Evolutionary conservation across 64 coral and sea anemone genomes (phyloP).

Genomic region (Montipora efflorescens): DNA sequence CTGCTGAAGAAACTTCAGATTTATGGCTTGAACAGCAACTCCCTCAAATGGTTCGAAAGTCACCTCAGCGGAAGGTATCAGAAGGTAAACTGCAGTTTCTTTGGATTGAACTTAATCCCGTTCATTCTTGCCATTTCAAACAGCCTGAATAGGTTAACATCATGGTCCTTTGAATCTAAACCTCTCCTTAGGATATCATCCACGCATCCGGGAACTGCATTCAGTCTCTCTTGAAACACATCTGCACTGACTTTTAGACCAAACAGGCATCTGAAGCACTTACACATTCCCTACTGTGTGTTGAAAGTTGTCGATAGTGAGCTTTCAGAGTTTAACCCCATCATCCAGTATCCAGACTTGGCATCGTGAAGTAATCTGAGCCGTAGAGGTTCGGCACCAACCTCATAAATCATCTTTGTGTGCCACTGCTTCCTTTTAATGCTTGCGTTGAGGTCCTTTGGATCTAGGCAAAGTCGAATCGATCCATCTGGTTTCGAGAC

Average conservation of each 20-base stretch:
- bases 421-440: slow-evolving; percentile 12
- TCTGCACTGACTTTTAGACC: neutral
- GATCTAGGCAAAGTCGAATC: slow-evolving; percentile 57
- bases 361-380: slow-evolving; percentile 5
- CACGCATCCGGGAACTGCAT: slow-evolving; percentile 27
- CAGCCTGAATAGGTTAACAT: no score
- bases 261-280: neutral
- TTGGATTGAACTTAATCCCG: neutral
- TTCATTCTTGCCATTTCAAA: no score
- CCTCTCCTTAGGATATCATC: no score
- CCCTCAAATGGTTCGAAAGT: no score
- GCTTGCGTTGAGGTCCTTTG: slow-evolving; percentile 39
- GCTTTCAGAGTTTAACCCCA: neutral
- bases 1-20: no score
- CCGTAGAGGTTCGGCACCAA: slow-evolving; percentile 32
- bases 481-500: slow-evolving; percentile 43
- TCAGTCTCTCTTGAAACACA: neutral
- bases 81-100: slow-evolving; percentile 16
- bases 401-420: slow-evolving; percentile 29
- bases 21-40: no score
- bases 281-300: neutral
- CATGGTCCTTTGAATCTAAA: no score
- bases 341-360: slow-evolving; percentile 20
- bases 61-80: neutral
- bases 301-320: neutral